Percentiles rank a stretch among this genome's conserved stretches.
These are phyloP conservation scores for Pimephales promelas DNA, from an alignment of 2,113 vertebrate species.

Conservation along the genomic window DNA sequence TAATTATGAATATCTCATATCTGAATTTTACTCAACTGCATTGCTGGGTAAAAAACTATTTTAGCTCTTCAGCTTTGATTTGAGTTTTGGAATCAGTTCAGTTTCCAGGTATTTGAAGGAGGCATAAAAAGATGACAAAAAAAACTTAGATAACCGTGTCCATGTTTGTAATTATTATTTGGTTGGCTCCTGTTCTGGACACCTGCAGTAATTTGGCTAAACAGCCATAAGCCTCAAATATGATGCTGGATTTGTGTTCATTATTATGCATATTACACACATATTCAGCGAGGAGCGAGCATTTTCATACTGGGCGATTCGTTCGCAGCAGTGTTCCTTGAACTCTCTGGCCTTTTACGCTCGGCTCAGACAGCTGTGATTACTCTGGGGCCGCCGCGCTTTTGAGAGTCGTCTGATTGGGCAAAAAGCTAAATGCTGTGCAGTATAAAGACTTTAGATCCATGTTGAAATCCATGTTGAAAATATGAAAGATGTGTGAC, in stretches of 20 bases:
- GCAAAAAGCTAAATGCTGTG: background rate
- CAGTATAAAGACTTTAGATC: background rate
- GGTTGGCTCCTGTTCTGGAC: background rate
- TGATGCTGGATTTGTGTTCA: constrained; percentile 5
- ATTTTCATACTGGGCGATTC: background rate
- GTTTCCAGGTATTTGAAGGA: background rate
- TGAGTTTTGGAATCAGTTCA: background rate
- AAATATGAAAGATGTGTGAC: constrained; percentile 9
- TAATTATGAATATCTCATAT: background rate
- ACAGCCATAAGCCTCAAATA: background rate
- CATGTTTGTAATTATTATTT: constrained; percentile 19
- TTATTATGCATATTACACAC: constrained; percentile 1
- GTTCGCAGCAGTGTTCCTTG: background rate
- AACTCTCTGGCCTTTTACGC: constrained; percentile 1
- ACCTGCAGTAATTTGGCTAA: constrained; percentile 32
- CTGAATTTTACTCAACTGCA: background rate
- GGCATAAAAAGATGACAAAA: background rate
- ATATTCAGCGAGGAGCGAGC: background rate
- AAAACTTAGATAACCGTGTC: background rate
- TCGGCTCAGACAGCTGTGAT: constrained; percentile 24
- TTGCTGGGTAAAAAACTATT: background rate
- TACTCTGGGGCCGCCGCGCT: background rate
- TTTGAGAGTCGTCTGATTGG: constrained; percentile 14
- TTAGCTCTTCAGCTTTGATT: constrained; percentile 11
- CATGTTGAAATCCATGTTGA: background rate